Base-by-base conservation (phyloP, 2,888 invertebrate genomes). In the Dyspetes luteomarginatus region DNA sequence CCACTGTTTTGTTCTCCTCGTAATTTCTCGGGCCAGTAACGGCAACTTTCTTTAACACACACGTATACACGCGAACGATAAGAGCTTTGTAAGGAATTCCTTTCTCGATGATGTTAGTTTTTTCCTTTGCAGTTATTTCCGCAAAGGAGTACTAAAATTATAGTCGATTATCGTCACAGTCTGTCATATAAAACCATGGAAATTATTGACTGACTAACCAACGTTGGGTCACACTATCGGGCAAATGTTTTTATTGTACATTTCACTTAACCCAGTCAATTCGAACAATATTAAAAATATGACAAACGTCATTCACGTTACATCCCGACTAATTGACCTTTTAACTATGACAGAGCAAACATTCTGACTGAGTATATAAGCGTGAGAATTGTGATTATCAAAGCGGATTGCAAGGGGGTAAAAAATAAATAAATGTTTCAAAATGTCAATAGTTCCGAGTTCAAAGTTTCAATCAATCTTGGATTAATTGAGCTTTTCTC, bases 1-100 rank as follows among this genome's bases (percentile, higher is more conserved):
- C 62, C 43, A 28, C 36, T 73, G n/a, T 73, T 64, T 73, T 55
- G 28, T 73, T 62, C 9, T 36, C 9, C 36, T 12, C 12, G 9
- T 36, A 0, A 12, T 12, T 12, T 36, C 36, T n/a, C n/a, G n/a
- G n/a, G n/a, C n/a, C n/a, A n/a, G n/a, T n/a, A n/a, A n/a, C n/a
- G n/a, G n/a, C n/a, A n/a, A n/a, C n/a, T n/a, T n/a, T n/a, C n/a
- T n/a, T n/a, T n/a, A n/a, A n/a, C n/a, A n/a, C n/a, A n/a, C n/a
- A n/a, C n/a, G n/a, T n/a, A n/a, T n/a, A n/a, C n/a, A n/a, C n/a
- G n/a, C n/a, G n/a, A n/a, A n/a, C n/a, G n/a, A n/a, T n/a, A n/a
- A n/a, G n/a, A n/a, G n/a, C n/a, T n/a, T n/a, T n/a, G n/a, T n/a
- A n/a, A n/a, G n/a, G n/a, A n/a, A n/a, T n/a, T n/a, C n/a, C n/a